Base-by-base conservation (phyloP, 2,113 vertebrate species). In the Silurus meridionalis region DNA sequence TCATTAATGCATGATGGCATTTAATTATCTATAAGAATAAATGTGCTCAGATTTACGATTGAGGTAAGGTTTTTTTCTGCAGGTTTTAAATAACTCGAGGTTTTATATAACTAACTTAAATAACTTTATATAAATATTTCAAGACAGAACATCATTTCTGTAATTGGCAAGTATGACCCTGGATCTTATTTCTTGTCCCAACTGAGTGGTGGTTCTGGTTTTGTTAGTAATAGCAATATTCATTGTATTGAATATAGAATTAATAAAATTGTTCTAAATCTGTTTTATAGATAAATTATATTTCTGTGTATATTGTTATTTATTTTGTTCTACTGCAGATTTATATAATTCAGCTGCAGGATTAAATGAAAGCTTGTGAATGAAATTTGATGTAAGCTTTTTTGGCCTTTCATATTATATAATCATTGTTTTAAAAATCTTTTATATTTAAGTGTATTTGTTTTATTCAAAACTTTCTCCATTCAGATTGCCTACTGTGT, bases 401-500 rank as follows among this genome's bases (percentile, higher is more conserved):
- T 55, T 53, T 21, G 48, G 6, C 48, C 1, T 60, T 80, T 21
- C 8, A 80, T 61, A 53, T 77, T 55, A 77, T 53, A 53, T 15
- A 78, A 37, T 37, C 37, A 37, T 37, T 37, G 37, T 37, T 37
- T 37, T 37, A 37, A 37, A 37, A 37, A 2, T 37, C 37, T 37
- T 37, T 37, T 37, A 37, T 37, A 37, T 37, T 37, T 37, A 37
- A 37, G 37, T 37, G 37, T 37, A 37, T 37, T 37, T 37, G 37
- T 37, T 37, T 2, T 2, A 37, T 37, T 37, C 2, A 2, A 37
- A 57, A 72, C 28, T 25, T 60, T 87, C 5, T 74, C 60, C 53
- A 15, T 69, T 85, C 28, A 87, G 67, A 72, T 74, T 81, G 3
- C 11, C 64, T 37, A 83, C 80, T 84, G 81, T 79, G 60, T 86